Percentiles rank a stretch among this genome's conserved stretches.
Conservation (phyloP, 1,140 invertebrate species). For the Drosophila pseudoobscura region DNA sequence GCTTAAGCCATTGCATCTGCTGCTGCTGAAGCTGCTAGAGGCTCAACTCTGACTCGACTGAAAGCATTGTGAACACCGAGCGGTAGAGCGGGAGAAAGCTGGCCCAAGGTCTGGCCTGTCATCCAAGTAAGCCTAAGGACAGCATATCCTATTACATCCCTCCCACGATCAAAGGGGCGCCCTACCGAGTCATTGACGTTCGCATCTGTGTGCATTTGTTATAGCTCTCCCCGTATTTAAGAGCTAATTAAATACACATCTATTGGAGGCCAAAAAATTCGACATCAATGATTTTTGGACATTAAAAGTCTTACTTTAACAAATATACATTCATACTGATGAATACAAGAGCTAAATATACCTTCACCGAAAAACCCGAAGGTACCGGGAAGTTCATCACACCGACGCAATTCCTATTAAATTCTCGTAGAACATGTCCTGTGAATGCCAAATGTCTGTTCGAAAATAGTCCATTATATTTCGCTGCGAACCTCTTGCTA, state of each 20-base stretch:
- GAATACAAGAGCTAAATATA: too few species aligned
- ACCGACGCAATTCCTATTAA: too few species aligned
- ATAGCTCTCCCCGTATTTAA: neutral
- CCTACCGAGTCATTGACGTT: neutral
- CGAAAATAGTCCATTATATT: too few species aligned
- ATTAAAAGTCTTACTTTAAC: constrained; percentile 31
- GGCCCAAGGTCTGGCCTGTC: constrained; percentile 3
- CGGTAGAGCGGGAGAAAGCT: neutral
- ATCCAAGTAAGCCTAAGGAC: constrained; percentile 9
- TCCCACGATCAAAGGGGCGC: too few species aligned
- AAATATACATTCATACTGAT: neutral
- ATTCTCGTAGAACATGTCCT: too few species aligned
- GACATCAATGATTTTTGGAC: too few species aligned
- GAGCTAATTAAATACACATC: too few species aligned
- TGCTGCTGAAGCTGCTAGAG: constrained; percentile 6
- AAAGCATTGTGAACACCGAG: neutral
- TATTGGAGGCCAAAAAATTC: too few species aligned
- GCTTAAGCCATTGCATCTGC: neutral
- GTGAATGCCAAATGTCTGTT: too few species aligned
- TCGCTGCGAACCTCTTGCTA: too few species aligned
- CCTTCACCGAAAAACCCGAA: too few species aligned
- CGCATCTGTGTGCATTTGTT: neutral
- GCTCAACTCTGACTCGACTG: neutral
- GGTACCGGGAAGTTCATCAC: too few species aligned
- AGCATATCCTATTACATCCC: neutral